Percentiles rank a stretch among this genome's conserved stretches.
Conservation (phyloP, 2,888 invertebrate species). For the Orthosia cruda region DNA sequence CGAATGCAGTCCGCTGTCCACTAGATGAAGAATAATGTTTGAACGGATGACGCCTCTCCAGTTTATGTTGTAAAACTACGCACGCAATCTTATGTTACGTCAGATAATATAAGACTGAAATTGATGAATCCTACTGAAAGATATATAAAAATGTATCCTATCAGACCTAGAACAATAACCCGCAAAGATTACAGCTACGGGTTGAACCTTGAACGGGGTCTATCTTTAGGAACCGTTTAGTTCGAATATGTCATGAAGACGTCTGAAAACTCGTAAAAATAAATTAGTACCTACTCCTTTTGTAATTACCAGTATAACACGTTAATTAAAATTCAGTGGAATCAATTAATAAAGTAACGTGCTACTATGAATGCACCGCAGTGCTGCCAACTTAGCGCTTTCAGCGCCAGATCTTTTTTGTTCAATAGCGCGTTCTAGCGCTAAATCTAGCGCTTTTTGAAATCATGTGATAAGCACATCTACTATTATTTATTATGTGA, state of each 20-base stretch:
- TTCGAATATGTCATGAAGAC: constrained; percentile 2
- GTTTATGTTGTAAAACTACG: constrained; percentile 79
- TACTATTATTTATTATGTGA: no score
- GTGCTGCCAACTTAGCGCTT: no score
- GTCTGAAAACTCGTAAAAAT: constrained; percentile 1
- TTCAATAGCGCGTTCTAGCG: no score
- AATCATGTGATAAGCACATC: no score
- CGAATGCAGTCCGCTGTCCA: constrained; percentile 82
- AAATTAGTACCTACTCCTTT: not conserved
- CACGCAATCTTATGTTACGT: constrained; percentile 70
- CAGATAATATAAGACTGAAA: constrained; percentile 62
- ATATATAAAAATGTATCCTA: no score
- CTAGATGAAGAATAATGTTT: constrained; percentile 85
- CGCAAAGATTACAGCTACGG: constrained; percentile 20
- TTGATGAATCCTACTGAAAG: constrained; percentile 71
- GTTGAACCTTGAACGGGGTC: constrained; percentile 28
- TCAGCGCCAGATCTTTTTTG: no score
- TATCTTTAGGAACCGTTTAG: not conserved
- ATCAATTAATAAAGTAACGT: constrained; percentile 43
- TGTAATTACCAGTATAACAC: constrained; percentile 7
- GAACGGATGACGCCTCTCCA: constrained; percentile 72
- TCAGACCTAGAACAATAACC: constrained; percentile 63
- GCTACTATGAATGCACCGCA: constrained; percentile 4
- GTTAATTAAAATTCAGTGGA: constrained; percentile 43
- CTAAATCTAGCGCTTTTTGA: no score